Evolutionary conservation across 37 sponge, comb jelly and placozoan species (phyloP), one percentile per base, ranked within the genome.

Genomic region (Bolinopsis microptera): DNA sequence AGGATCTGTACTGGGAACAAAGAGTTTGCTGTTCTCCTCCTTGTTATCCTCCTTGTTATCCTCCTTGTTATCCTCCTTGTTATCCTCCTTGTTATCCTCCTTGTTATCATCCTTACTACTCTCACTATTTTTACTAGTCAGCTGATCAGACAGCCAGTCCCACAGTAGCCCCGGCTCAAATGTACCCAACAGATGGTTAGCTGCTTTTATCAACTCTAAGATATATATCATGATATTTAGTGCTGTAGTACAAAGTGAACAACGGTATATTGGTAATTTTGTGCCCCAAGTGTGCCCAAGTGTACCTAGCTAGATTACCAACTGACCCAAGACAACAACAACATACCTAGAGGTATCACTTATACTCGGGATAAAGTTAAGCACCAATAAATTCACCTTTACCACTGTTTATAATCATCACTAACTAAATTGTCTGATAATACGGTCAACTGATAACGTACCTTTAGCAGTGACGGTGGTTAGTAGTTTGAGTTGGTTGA

Each of bases 141-240:
- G 90, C 61, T 33, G 35, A 27, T 86, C 61, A 23, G 36, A 39
- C 25, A 86, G 24, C 90, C 90, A 86, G 61, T 86, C 61, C 90
- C 90, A 86, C 8, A 86, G 32, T 3, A 86, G 61, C 8, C 25
- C 36, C 40, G 90, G 90, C 22, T 86, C 90, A 86, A 86, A 86
- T 27, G 41, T 86, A 3, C 61, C 61, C 41, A 86, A 5, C 27
- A 86, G 30, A 35, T 36, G 34, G 61, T 86, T 86, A 28, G 90
- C 90, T 3, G 90, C 32, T 24, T 86, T 86, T 41, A 39, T 39
- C 25, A 86, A 48, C 61, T 86, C 90, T 86, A 30, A 41, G 39
- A 13, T 48, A 48, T 48, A 48, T 13, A 13, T 48, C 61, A 48
- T 48, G 61, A 48, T 48, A n/a, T n/a, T n/a, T n/a, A n/a, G n/a